A percentile compares a stretch with the other conserved stretches of the same genome.
Conservation (phyloP, 1,140 invertebrate species). For the Drosophila ercepeae region DNA sequence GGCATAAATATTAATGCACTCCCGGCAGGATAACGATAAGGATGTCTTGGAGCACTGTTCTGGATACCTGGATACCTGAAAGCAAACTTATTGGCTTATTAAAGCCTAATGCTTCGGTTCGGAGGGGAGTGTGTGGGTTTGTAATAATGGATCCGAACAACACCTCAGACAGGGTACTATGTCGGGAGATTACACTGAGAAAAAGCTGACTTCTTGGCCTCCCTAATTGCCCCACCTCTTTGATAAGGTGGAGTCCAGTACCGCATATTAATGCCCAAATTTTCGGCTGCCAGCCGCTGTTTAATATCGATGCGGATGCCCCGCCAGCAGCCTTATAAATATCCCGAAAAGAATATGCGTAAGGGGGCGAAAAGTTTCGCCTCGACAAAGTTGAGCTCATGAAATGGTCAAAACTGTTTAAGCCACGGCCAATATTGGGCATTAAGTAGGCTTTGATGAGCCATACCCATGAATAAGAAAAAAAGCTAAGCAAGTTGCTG, state of each 20-base stretch:
- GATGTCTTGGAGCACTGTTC: conserved; percentile 13
- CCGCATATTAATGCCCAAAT: conserved; percentile 69
- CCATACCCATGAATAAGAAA: conserved; percentile 75
- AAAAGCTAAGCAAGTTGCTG: conserved; percentile 38
- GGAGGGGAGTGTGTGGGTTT: conserved; percentile 10
- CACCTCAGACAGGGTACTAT: conserved; percentile 31
- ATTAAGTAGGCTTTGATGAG: conserved; percentile 80
- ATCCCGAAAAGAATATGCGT: conserved; percentile 13
- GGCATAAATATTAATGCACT: conserved; percentile 79
- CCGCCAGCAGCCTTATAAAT: conserved; percentile 47
- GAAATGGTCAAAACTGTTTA: conserved; percentile 74
- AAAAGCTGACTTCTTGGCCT: neutral
- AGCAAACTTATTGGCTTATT: conserved; percentile 82
- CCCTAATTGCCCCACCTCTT: conserved; percentile 52
- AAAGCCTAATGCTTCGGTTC: conserved; percentile 67
- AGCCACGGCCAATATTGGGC: conserved; percentile 66
- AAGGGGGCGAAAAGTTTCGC: conserved; percentile 14
- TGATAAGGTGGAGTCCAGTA: conserved; percentile 44
- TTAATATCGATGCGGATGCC: conserved; percentile 73
- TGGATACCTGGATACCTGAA: conserved; percentile 61
- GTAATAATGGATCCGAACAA: conserved; percentile 45
- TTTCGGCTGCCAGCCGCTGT: conserved; percentile 32
- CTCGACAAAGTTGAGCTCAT: conserved; percentile 27
- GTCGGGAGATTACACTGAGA: conserved; percentile 13
- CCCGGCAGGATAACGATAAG: conserved; percentile 21